phyloP scores from a whole-genome alignment of 2,113 vertebrate genomes.

The Corydoras maculifer region DNA sequence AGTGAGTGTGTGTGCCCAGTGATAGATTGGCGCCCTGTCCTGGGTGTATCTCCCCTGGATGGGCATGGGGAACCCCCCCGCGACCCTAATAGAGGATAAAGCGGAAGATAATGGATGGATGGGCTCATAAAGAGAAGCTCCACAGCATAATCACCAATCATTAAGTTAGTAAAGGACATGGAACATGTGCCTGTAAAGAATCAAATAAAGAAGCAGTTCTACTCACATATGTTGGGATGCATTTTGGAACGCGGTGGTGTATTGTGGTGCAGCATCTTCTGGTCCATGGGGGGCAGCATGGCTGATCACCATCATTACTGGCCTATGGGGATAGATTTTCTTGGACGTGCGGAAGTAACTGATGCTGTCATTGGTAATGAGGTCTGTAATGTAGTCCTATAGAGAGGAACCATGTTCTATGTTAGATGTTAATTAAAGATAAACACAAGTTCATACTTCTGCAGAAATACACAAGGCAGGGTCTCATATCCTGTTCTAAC shows the following conservation, averaged over 20 bases:
- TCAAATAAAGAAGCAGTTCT: neutral
- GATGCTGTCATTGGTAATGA: constrained; percentile 90
- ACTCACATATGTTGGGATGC: constrained; percentile 96
- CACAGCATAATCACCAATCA: no score
- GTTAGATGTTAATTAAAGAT: neutral
- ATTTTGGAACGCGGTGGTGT: constrained; percentile 84
- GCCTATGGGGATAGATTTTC: constrained; percentile 88
- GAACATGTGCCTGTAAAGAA: no score
- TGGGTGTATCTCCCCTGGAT: no score
- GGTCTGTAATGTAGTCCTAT: constrained; percentile 95
- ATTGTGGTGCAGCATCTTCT: constrained; percentile 89
- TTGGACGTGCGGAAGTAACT: constrained; percentile 90
- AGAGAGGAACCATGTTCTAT: neutral
- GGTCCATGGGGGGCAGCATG: constrained; percentile 91
- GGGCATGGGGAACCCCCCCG: no score
- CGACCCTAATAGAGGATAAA: no score
- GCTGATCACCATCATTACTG: constrained; percentile 90
- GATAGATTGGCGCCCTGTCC: no score
- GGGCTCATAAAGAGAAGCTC: no score
- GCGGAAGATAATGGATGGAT: no score
- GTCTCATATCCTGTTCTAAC: no score
- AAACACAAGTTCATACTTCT: neutral
- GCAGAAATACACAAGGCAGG: neutral
- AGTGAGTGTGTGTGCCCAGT: no score
- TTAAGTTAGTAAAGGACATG: no score